A percentile compares a stretch with the other conserved stretches of the same genome.
These are phyloP conservation scores for Lepidocyrtoides sp. DNA, from an alignment of 2,888 invertebrate species.

Conservation along the genomic window DNA sequence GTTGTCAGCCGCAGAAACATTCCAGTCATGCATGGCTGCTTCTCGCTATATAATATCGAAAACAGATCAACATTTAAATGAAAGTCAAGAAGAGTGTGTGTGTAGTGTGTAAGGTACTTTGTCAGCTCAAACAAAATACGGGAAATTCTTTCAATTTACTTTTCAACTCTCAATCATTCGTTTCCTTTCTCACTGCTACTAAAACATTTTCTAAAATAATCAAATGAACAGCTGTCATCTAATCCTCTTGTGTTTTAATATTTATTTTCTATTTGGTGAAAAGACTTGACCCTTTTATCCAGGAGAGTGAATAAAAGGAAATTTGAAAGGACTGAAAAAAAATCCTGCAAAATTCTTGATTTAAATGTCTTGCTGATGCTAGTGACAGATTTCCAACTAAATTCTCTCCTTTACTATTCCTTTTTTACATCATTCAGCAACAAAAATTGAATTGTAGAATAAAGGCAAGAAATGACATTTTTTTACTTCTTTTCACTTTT, in stretches of 20 bases:
- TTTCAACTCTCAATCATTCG: too few relatives aligned
- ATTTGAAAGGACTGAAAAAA: background rate
- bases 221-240: background rate
- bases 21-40: background rate
- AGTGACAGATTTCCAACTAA: background rate
- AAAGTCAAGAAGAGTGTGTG: background rate
- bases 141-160: too few relatives aligned
- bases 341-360: background rate
- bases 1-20: background rate
- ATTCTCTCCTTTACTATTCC: background rate
- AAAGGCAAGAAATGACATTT: constrained; percentile 9
- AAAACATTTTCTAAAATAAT: background rate
- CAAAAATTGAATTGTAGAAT: background rate
- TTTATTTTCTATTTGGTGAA: background rate
- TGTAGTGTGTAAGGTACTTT: too few relatives aligned
- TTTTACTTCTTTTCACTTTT: background rate
- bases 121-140: too few relatives aligned
- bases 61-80: constrained; percentile 5
- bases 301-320: background rate
- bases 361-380: background rate
- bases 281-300: background rate
- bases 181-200: too few relatives aligned
- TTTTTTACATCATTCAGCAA: background rate
- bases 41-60: background rate
- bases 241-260: background rate